Conservation (phyloP, 2,888 invertebrate genomes). For the Phalera bucephala region DNA sequence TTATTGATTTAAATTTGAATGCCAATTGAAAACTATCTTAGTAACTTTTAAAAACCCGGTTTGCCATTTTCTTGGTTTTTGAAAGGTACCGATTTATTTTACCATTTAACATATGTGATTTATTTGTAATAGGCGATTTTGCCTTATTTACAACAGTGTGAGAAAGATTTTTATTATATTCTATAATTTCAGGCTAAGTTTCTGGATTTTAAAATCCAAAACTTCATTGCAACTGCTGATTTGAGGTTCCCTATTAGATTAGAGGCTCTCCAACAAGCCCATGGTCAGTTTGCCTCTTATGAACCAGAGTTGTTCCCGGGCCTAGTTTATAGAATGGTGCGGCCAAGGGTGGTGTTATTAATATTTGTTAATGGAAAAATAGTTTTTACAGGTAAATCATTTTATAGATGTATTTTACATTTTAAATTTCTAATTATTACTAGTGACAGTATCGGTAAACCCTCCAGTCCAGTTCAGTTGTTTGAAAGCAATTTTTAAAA, state of each 20-base stretch:
- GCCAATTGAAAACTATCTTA: no score
- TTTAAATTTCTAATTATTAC: no score
- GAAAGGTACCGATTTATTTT: no score
- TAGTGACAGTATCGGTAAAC: no score
- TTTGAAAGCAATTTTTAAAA: no score
- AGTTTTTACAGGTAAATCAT: constrained; percentile 90
- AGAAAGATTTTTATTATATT: no score
- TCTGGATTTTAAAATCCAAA: constrained; percentile 90
- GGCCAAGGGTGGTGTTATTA: constrained; percentile 96
- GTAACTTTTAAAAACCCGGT: no score
- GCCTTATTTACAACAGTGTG: no score
- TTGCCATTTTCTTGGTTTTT: no score
- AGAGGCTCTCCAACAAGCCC: constrained; percentile 89
- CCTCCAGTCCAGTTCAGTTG: no score
- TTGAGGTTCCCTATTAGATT: constrained; percentile 88
- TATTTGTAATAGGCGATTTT: no score
- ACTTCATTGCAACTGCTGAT: constrained; percentile 90
- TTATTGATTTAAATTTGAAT: no score
- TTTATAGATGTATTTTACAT: neutral
- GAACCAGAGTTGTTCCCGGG: constrained; percentile 99
- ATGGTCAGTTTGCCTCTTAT: constrained; percentile 92
- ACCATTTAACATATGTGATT: neutral
- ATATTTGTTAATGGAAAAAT: constrained; percentile 99
- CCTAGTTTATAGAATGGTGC: constrained; percentile 98
- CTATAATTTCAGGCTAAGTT: constrained; percentile 84